Evolutionary conservation across 2,888 invertebrate genomes (phyloP).

Genomic region (Erpobdella octoculata): DNA sequence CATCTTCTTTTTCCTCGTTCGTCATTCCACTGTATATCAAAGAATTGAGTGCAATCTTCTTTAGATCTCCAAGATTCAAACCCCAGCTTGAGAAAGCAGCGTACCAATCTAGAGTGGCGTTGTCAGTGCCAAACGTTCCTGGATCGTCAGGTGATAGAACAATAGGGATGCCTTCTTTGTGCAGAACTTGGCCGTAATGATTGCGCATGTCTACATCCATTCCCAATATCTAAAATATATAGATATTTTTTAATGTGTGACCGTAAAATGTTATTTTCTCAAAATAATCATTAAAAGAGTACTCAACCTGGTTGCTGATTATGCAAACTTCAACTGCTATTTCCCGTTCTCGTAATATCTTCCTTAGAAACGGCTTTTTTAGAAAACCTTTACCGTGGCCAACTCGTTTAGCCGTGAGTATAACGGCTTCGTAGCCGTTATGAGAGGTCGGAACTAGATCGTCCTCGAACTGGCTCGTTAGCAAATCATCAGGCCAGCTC

Average conservation of each 20-base stretch:
- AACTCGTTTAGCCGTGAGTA: conserved; percentile 36
- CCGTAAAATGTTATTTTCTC: no score
- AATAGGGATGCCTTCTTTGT: conserved; percentile 36
- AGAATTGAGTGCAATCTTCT: conserved; percentile 37
- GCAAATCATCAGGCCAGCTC: conserved; percentile 37
- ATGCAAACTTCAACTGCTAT: conserved; percentile 37
- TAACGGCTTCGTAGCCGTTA: conserved; percentile 38
- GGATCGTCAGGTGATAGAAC: conserved; percentile 41
- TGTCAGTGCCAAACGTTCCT: conserved; percentile 40
- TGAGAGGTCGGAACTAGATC: conserved; percentile 37
- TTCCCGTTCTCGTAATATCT: conserved; percentile 12
- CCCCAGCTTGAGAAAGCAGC: conserved; percentile 40
- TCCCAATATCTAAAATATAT: conserved; percentile 24
- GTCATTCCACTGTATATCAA: conserved; percentile 37
- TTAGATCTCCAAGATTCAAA: conserved; percentile 38
- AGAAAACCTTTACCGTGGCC: conserved; percentile 38
- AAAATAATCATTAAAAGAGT: no score
- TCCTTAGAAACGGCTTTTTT: conserved; percentile 37
- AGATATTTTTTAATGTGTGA: no score
- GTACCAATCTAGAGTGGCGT: conserved; percentile 40
- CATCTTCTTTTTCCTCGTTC: conserved; percentile 30
- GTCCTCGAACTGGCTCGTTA: conserved; percentile 25
- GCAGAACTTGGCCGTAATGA: conserved; percentile 17
- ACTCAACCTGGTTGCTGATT: conserved; percentile 36
- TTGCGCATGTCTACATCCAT: conserved; percentile 21